Evolutionary conservation across 2,888 invertebrate species (phyloP).

Genomic region (Junonia oenone): DNA sequence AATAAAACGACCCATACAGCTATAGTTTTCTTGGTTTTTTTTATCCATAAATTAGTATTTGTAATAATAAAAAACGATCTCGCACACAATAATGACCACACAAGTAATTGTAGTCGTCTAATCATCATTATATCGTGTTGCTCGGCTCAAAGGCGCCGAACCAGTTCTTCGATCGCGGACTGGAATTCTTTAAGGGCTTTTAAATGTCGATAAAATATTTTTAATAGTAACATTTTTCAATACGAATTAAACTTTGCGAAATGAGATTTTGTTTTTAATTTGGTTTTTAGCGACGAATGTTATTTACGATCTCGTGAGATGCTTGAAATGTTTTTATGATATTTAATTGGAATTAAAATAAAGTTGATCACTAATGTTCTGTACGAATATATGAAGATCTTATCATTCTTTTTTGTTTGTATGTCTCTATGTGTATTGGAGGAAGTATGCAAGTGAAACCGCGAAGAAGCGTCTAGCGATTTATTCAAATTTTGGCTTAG

Average conservation of each 20-base stretch:
- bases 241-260: neutral
- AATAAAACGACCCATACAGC: no score
- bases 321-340: neutral
- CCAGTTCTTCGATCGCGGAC: neutral
- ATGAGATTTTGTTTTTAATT: neutral
- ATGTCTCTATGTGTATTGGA: no score
- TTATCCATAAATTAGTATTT: no score
- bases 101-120: neutral
- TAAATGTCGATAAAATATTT: conserved; percentile 12
- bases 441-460: no score
- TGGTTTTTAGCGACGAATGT: neutral
- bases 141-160: neutral
- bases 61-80: neutral
- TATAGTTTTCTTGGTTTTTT: no score
- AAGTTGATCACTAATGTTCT: neutral
- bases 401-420: no score
- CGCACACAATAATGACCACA: neutral
- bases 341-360: neutral
- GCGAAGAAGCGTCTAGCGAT: no score
- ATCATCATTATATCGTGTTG: neutral
- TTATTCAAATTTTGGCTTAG: neutral
- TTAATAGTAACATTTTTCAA: neutral
- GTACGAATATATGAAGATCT: no score
- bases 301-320: neutral
- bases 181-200: conserved; percentile 8